Evolutionary conservation across 2,888 invertebrate genomes (phyloP), one percentile per base, ranked within the genome.

Genomic region (Theristus sp.): DNA sequence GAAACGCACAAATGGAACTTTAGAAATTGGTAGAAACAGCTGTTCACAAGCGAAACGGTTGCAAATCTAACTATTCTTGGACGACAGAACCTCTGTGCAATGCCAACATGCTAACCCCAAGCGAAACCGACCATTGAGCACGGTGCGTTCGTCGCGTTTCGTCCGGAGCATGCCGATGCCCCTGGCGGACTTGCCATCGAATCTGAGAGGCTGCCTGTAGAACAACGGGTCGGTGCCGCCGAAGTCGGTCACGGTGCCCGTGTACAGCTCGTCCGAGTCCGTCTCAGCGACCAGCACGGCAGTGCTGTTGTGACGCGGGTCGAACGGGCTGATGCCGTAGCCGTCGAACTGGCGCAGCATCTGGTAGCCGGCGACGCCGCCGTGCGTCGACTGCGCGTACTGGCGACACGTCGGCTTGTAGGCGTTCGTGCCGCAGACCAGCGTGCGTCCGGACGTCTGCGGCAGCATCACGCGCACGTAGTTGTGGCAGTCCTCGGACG

Each of bases 231-330:
- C 94, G 27, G 87, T 85, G 60, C 89, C 90, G 30, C 88, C 87
- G 78, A 91, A 90, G 78, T 96, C 94, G 1, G 93, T 87, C 60
- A 89, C 89, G 1, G 69, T 68, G 29, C 66, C 69, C 24, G 66
- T 61, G 57, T 63, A 68, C 27, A 63, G 2, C 29, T 63, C 61
- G 29, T 59, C 58, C 13, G 64, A 62, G 47, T 69, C 68, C 10
- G 66, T 62, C 49, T 49, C 13, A 6, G 20, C n/a, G 1, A 75
- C 68, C 31, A 76, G 89, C 24, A 69, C 62, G 49, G 67, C 69
- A 27, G 94, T 94, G 74, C 90, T 93, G 78, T 94, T 94, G 78
- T 94, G 91, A 65, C 84, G 83, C 2, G 94, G 93, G 76, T 89
- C 89, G 76, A 87, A 91, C 0, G 96, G 94, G 75, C 91, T 90